Percentiles rank a stretch among this genome's conserved stretches.
phyloP scores from a whole-genome alignment of 2,888 invertebrate genomes.

The Drosophila macrospina region DNA sequence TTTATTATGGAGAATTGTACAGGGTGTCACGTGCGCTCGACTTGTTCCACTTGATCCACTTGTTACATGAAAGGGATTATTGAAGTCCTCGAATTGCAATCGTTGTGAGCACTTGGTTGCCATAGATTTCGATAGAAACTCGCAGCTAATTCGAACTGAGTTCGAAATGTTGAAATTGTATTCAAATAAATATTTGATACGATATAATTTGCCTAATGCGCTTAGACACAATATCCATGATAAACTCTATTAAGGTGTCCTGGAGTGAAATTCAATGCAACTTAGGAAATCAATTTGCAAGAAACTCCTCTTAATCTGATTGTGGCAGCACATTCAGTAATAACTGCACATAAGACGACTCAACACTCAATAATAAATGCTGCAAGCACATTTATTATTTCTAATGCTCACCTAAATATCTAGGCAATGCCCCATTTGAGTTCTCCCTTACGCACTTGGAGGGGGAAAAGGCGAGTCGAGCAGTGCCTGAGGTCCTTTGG shows the following conservation, averaged over 20 bases:
- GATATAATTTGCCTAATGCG: neutral
- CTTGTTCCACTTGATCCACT: too few relatives aligned
- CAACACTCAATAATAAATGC: neutral
- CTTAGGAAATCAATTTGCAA: slow-evolving; percentile 1
- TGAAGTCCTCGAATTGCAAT: too few relatives aligned
- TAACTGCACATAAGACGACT: slow-evolving; percentile 5
- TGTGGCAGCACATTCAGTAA: slow-evolving; percentile 20
- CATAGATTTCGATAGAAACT: neutral
- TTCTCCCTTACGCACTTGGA: slow-evolving; percentile 27
- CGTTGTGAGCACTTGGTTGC: too few relatives aligned
- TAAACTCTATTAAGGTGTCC: neutral
- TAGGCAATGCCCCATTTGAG: neutral
- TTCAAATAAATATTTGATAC: neutral
- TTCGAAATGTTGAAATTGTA: neutral
- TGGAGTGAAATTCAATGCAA: neutral
- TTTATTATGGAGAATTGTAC: too few relatives aligned
- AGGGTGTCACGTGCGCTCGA: too few relatives aligned
- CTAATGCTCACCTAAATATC: neutral
- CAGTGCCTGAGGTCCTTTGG: slow-evolving; percentile 44
- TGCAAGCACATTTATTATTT: neutral
- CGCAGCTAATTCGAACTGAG: neutral
- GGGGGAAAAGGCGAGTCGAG: slow-evolving; percentile 29
- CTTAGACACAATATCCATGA: neutral
- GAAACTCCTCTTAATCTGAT: slow-evolving; percentile 41
- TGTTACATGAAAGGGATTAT: too few relatives aligned